phyloP scores from a whole-genome alignment of 2,888 invertebrate genomes.

The Oligia latruncula region DNA sequence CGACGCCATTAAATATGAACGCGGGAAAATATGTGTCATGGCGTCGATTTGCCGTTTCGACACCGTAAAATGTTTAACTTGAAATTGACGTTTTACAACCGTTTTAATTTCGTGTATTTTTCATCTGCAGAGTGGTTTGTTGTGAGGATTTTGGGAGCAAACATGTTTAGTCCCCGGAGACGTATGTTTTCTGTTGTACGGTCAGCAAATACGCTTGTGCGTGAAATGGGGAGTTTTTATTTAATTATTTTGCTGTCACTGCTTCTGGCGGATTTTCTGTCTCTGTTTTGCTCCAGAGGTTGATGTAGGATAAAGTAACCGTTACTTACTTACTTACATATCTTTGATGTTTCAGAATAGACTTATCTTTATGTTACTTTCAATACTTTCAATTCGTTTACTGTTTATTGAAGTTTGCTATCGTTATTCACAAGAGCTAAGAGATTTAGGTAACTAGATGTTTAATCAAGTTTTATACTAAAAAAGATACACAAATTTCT shows the following conservation, averaged over 20 bases:
- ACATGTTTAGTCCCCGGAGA: constrained; percentile 31
- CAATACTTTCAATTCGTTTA: not conserved
- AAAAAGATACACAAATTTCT: constrained; percentile 16
- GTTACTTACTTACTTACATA: not conserved
- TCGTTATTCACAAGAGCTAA: not conserved
- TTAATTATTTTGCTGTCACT: constrained; percentile 57
- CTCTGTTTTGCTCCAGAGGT: constrained; percentile 28
- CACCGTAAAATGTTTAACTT: constrained; percentile 67
- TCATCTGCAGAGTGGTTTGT: constrained; percentile 34
- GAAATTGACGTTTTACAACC: constrained; percentile 60
- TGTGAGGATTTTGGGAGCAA: constrained; percentile 34
- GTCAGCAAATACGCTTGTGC: constrained; percentile 46
- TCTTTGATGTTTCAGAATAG: constrained; percentile 23
- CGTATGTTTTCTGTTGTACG: constrained; percentile 40
- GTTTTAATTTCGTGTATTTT: constrained; percentile 59
- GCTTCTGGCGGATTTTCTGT: constrained; percentile 50
- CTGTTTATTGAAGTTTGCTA: not conserved
- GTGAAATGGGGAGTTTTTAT: constrained; percentile 61
- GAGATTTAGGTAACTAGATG: not conserved
- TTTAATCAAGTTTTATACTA: not conserved
- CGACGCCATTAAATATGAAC: constrained; percentile 84
- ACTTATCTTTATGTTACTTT: not conserved
- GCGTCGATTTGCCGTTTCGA: constrained; percentile 77
- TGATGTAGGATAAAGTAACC: constrained; percentile 26
- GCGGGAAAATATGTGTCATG: constrained; percentile 85